These are phyloP conservation scores for Crocidura indochinensis DNA, from an alignment of 2,797 vertebrate species.

Conservation along the genomic window DNA sequence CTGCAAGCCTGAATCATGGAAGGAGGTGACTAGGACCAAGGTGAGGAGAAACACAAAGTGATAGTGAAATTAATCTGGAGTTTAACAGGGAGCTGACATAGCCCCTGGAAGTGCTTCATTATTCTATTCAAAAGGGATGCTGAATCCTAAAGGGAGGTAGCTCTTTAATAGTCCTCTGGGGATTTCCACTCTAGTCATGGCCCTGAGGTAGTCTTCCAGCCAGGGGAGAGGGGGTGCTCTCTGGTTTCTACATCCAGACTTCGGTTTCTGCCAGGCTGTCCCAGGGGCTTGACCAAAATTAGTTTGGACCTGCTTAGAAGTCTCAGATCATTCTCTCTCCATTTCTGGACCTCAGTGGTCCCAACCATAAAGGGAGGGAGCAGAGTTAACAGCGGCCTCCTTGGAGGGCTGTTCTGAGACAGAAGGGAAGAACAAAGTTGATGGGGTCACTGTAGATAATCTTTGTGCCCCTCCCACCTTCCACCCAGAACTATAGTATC, in stretches of 20 bases:
- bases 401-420: fast-evolving
- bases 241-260: not conserved
- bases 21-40: not conserved
- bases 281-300: not conserved
- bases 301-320: not conserved
- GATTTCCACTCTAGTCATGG: not conserved
- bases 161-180: too few species aligned
- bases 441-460: not conserved
- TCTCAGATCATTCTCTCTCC: not conserved
- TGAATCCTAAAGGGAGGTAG: not conserved
- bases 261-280: not conserved
- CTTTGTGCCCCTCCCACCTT: not conserved
- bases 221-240: not conserved
- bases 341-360: not conserved
- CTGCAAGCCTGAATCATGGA: not conserved
- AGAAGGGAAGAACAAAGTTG: fast-evolving
- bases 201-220: fast-evolving
- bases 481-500: not conserved
- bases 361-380: not conserved
- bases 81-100: fast-evolving
- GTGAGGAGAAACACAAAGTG: not conserved
- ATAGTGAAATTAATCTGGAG: not conserved
- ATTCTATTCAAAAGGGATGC: not conserved
- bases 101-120: fast-evolving
- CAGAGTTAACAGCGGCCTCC: not conserved